Evolutionary conservation across 2,797 vertebrate species (phyloP).

Genomic region (Cottoperca gobio): DNA sequence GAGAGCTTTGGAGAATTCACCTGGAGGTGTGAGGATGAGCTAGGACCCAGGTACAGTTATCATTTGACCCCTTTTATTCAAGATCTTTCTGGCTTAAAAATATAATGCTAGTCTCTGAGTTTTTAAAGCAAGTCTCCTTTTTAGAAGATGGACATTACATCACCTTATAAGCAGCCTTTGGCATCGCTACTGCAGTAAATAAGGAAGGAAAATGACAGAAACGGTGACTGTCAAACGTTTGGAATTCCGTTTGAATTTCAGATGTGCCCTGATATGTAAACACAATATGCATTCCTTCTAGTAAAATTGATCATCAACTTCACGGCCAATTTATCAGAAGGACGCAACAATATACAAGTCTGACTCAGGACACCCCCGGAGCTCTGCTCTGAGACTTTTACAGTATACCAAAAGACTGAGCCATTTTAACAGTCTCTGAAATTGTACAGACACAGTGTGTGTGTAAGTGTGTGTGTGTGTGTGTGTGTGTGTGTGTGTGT

Average conservation of each 20-base stretch:
- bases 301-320: conserved; percentile 67
- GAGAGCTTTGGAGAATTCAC: conserved; percentile 99
- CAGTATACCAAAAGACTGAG: conserved; percentile 41
- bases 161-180: not conserved
- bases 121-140: not conserved
- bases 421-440: conserved; percentile 37
- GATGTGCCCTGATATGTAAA: conserved; percentile 12
- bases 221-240: not conserved
- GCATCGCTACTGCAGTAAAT: not conserved
- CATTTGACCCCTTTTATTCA: not conserved
- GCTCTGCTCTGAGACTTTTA: conserved; percentile 39
- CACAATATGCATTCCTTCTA: conserved; percentile 55
- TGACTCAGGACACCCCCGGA: conserved; percentile 13
- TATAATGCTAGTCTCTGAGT: not conserved
- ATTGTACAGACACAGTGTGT: conserved; percentile 19
- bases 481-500: conserved; percentile 6
- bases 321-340: conserved; percentile 48
- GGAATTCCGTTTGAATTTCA: conserved; percentile 9
- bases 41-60: conserved; percentile 92
- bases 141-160: not conserved
- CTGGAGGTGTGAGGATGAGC: conserved; percentile 97
- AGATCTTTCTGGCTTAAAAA: not conserved
- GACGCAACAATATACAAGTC: conserved; percentile 42
- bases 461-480: not conserved
- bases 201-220: not conserved